These are phyloP conservation scores for Umimayanthus kanabou DNA, from an alignment of 92 coral and sea anemone genomes.

Conservation along the genomic window DNA sequence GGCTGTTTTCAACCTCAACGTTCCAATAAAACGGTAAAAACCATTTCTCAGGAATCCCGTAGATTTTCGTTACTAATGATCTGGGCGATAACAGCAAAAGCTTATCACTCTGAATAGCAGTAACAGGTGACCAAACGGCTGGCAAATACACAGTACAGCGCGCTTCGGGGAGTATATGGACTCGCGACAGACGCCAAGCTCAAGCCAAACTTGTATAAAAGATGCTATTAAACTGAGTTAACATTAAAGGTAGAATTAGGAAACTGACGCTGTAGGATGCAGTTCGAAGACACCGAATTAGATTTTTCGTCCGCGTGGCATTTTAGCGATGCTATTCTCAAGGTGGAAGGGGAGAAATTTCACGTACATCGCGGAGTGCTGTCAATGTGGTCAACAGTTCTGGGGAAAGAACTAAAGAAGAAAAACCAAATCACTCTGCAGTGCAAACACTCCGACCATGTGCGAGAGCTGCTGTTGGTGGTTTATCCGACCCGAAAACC, in stretches of 20 bases:
- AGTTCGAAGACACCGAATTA: neutral
- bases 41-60: neutral
- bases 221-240: neutral
- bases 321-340: conserved; percentile 24
- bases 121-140: neutral
- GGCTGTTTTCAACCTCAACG: too few relatives aligned
- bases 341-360: neutral
- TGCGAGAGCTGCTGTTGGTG: conserved; percentile 5
- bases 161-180: neutral
- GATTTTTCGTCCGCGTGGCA: conserved; percentile 24
- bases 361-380: conserved; percentile 12
- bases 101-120: neutral
- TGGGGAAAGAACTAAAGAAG: conserved; percentile 17
- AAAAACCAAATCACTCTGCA: neutral
- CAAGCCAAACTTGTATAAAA: neutral
- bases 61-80: neutral
- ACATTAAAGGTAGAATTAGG: neutral
- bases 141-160: neutral
- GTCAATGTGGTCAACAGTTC: conserved; percentile 14
- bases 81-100: neutral
- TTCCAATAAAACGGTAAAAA: too few relatives aligned
- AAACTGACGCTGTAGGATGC: neutral
- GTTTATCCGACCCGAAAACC: conserved; percentile 26
- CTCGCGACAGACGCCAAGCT: neutral
- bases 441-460: neutral